phyloP scores from a whole-genome alignment of 1,140 invertebrate species.

The Chrysomallon squamiferum region DNA sequence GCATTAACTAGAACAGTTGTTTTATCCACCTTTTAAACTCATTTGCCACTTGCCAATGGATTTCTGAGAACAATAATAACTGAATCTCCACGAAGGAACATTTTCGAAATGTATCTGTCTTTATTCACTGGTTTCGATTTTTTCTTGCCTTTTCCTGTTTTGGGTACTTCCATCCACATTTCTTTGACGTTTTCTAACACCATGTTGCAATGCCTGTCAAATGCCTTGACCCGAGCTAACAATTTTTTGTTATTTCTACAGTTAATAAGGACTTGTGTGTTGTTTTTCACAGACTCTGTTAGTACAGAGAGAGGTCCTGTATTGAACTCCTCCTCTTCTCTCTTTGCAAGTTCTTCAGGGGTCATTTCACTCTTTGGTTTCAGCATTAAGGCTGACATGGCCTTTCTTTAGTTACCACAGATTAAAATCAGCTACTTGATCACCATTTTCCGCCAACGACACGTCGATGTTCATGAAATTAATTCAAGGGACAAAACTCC shows the following conservation, averaged over 20 bases:
- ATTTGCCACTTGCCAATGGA: constrained; percentile 78
- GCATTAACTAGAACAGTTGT: no score
- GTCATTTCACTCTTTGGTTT: constrained; percentile 86
- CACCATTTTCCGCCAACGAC: no score
- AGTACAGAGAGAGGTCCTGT: constrained; percentile 97
- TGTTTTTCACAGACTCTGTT: constrained; percentile 98
- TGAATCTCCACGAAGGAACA: constrained; percentile 98
- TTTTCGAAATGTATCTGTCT: constrained; percentile 99
- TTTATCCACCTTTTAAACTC: constrained; percentile 13
- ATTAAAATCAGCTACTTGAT: no score
- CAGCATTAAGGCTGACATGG: constrained; percentile 45
- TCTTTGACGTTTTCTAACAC: constrained; percentile 99
- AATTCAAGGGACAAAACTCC: no score
- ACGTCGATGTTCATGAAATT: no score
- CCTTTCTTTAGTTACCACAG: no score
- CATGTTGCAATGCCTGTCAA: constrained; percentile 94
- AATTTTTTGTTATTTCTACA: constrained; percentile 97
- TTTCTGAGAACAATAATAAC: constrained; percentile 98
- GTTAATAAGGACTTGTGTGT: constrained; percentile 86
- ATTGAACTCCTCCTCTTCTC: constrained; percentile 99
- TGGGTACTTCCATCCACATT: constrained; percentile 99
- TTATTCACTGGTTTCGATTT: constrained; percentile 99
- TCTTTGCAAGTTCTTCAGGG: constrained; percentile 90
- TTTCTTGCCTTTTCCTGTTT: constrained; percentile 98
- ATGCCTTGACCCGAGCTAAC: constrained; percentile 96